These are phyloP conservation scores for Scyliorhinus canicula DNA, from an alignment of 2,797 vertebrate species.

Conservation along the genomic window DNA sequence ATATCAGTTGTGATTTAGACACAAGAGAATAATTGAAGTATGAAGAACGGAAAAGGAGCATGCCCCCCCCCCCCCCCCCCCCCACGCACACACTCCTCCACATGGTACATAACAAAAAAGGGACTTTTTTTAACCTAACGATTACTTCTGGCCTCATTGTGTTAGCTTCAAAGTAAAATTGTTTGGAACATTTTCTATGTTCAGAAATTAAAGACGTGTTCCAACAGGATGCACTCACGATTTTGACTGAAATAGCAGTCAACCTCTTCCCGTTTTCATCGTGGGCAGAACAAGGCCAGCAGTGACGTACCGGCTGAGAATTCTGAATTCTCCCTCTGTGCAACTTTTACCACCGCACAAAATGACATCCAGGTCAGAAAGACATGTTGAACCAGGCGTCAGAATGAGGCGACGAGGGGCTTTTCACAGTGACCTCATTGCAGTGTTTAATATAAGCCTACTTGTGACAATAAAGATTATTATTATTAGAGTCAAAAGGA, in stretches of 20 bases:
- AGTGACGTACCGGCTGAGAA: no score
- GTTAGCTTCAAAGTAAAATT: neutral
- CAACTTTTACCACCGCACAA: no score
- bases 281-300: no score
- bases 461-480: no score
- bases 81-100: no score
- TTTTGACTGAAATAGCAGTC: neutral
- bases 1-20: neutral
- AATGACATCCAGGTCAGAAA: no score
- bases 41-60: neutral
- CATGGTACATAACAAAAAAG: neutral
- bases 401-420: no score
- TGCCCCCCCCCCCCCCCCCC: no score
- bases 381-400: no score
- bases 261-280: neutral
- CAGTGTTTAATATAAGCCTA: no score
- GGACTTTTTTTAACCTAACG: neutral
- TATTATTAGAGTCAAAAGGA: neutral
- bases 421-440: no score
- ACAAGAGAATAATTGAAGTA: neutral
- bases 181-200: neutral
- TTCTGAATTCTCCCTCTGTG: no score
- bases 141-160: neutral
- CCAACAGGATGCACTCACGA: neutral
- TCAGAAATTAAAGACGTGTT: neutral